Evolutionary conservation across 1,140 invertebrate species (phyloP).

Genomic region (Laodelphax striatellus): DNA sequence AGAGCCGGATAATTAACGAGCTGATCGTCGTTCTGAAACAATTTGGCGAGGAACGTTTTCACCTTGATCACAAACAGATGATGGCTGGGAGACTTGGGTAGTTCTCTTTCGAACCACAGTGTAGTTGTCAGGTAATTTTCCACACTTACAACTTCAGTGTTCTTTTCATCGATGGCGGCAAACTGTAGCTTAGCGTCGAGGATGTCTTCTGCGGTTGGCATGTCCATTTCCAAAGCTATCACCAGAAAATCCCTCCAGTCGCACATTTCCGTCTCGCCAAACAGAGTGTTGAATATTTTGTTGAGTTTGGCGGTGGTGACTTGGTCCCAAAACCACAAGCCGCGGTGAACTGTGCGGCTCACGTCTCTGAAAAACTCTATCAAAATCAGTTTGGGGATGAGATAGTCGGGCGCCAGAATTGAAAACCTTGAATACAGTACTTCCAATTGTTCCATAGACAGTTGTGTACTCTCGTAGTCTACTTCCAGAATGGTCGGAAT

Average conservation of each 20-base stretch:
- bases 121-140: constrained; percentile 30
- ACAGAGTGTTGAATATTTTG: constrained; percentile 34
- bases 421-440: constrained; percentile 37
- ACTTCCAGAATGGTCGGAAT: too few relatives aligned
- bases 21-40: constrained; percentile 34
- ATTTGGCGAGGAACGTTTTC: constrained; percentile 39
- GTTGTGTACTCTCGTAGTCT: too few relatives aligned
- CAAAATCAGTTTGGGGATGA: constrained; percentile 35
- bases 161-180: constrained; percentile 32
- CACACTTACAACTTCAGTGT: constrained; percentile 30
- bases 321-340: constrained; percentile 32
- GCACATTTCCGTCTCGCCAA: constrained; percentile 35
- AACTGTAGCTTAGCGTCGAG: constrained; percentile 34
- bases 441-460: constrained; percentile 30
- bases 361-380: constrained; percentile 31
- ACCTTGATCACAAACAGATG: constrained; percentile 30
- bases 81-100: constrained; percentile 23
- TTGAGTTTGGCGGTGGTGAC: constrained; percentile 35
- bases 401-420: constrained; percentile 38
- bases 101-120: constrained; percentile 42
- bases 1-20: constrained; percentile 44
- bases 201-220: constrained; percentile 38
- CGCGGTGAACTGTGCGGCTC: constrained; percentile 22
- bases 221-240: constrained; percentile 38
- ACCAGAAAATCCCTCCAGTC: constrained; percentile 50